Conservation (phyloP, 1,140 invertebrate genomes). For the Drosophila santomea region DNA sequence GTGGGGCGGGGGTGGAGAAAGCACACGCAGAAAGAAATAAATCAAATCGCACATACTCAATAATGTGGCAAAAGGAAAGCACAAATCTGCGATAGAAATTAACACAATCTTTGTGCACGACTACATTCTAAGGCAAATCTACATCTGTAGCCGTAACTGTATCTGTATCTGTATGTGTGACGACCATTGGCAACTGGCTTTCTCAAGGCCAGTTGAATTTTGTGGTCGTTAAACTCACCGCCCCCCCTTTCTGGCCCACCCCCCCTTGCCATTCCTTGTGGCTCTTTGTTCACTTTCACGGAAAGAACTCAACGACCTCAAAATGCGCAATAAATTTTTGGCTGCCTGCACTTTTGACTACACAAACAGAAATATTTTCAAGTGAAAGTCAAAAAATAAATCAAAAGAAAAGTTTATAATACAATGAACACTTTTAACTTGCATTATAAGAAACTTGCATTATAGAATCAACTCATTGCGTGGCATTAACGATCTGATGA, state of each 20-base stretch:
- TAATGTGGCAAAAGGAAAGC: conserved; percentile 15
- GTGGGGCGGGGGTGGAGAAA: neutral
- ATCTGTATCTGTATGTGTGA: conserved; percentile 22
- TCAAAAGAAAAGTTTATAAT: neutral
- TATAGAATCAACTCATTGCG: too few relatives aligned
- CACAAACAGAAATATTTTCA: neutral
- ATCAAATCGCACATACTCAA: conserved; percentile 46
- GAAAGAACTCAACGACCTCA: conserved; percentile 58
- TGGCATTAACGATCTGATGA: too few relatives aligned
- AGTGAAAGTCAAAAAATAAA: neutral
- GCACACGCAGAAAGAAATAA: conserved; percentile 50
- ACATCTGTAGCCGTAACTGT: conserved; percentile 1
- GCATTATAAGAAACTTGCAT: too few relatives aligned
- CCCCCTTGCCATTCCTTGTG: neutral
- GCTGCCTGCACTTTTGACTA: conserved; percentile 51
- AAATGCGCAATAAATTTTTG: conserved; percentile 64
- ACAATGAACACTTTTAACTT: too few relatives aligned
- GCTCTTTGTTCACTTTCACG: conserved; percentile 61
- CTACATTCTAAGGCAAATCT: conserved; percentile 9
- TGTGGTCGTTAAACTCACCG: conserved; percentile 68
- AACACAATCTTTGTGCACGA: conserved; percentile 50
- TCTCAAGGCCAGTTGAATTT: conserved; percentile 60
- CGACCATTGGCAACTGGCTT: conserved; percentile 58
- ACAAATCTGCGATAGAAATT: conserved; percentile 37
- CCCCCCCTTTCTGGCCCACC: neutral